Evolutionary conservation across 2,113 vertebrate genomes (phyloP), one percentile per base, ranked within the genome.

Genomic region (Paradoxurus hermaphroditus): DNA sequence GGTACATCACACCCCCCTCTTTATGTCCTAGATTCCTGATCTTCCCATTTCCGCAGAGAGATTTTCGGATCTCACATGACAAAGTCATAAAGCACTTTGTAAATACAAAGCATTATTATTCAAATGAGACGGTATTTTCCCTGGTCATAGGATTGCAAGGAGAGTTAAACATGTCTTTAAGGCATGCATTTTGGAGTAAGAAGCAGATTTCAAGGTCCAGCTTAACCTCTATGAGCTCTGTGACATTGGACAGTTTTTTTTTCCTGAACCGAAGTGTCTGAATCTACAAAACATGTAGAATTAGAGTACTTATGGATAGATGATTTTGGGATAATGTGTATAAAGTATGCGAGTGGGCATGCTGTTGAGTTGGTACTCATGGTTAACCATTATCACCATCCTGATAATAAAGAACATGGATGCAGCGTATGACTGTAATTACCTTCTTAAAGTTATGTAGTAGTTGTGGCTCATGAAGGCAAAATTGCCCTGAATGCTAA

Each of bases 401-500:
- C 31, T 34, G 31, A 83, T 39, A 44, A 39, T 23, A 31, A 90
- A 84, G 41, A 56, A 41, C 8, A 44, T 0, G 2, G 36, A 59
- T 51, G 11, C 14, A 4, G 49, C 41, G 0, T n/a, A 1, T 65
- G 78, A 18, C 73, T 59, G 19, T 36, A 87, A 44, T 63, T 87
- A 10, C 34, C 51, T 82, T 77, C 86, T 65, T 77, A 83, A 3
- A 41, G 18, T 34, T 41, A 29, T 14, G 4, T 27, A 51, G 10
- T 6, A 41, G 23, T 77, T 46, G 21, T n/a, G 1, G 7, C 51
- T 46, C 14, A 0, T 19, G 25, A 86, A 77, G 75, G 44, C 70
- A 86, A 84, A 91, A 94, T 93, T 81, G 12, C 9, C 15, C 51
- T 78, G 65, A 85, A 86, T 94, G 92, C 25, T 87, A 93, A 92